phyloP scores from a whole-genome alignment of 2,888 invertebrate genomes.

The Amiota mariae region DNA sequence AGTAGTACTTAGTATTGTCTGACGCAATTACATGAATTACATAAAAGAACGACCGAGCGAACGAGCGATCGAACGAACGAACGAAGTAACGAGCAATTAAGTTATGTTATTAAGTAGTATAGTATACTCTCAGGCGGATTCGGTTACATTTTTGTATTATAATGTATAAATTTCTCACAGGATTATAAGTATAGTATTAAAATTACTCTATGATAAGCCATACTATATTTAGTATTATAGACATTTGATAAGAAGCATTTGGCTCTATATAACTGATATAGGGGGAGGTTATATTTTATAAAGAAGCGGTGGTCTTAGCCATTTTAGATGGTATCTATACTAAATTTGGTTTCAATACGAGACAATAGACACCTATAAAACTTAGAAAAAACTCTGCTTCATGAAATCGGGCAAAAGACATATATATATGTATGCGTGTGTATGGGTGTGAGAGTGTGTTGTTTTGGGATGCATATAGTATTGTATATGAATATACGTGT shows the following conservation, averaged over 20 bases:
- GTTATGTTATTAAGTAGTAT: background rate
- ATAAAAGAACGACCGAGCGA: too few relatives aligned
- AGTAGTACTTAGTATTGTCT: background rate
- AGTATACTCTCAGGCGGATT: too few relatives aligned
- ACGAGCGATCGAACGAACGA: background rate
- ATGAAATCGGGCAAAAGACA: too few relatives aligned
- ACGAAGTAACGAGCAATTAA: background rate
- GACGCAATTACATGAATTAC: background rate
- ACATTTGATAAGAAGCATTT: slow-evolving; percentile 9
- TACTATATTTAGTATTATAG: background rate
- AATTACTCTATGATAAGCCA: slow-evolving; percentile 6
- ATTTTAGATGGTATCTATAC: background rate
- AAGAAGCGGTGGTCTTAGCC: background rate
- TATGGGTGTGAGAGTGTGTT: background rate
- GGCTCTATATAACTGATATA: slow-evolving; percentile 9
- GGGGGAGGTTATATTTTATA: background rate
- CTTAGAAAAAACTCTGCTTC: background rate
- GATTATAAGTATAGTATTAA: background rate
- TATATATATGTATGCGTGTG: too few relatives aligned
- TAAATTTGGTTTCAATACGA: background rate
- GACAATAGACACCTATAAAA: background rate
- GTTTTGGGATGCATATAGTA: background rate
- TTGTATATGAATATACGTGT: background rate
- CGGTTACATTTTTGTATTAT: background rate
- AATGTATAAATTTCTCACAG: background rate